Percentiles rank a stretch among this genome's conserved stretches.
These are phyloP conservation scores for Papilio protenor DNA, from an alignment of 2,888 invertebrate species.

Conservation along the genomic window DNA sequence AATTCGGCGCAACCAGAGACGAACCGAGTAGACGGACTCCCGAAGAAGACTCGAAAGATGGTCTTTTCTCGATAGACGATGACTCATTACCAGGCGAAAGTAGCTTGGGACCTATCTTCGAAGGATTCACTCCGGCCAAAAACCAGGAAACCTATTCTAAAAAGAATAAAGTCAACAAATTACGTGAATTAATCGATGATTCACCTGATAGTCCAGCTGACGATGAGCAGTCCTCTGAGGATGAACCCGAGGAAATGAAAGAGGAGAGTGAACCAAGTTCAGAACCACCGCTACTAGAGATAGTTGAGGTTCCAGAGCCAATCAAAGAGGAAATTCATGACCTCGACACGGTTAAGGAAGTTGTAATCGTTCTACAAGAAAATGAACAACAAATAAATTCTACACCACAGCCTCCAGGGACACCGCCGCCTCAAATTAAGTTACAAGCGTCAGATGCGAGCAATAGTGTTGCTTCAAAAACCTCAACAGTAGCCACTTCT, in stretches of 20 bases:
- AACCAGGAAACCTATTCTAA: slow-evolving; percentile 83
- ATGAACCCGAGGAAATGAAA: slow-evolving; percentile 70
- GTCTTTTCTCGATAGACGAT: slow-evolving; percentile 84
- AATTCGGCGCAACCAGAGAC: slow-evolving; percentile 79
- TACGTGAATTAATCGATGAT: slow-evolving; percentile 78
- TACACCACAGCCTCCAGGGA: slow-evolving; percentile 66
- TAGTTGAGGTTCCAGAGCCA: slow-evolving; percentile 57
- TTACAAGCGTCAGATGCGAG: slow-evolving; percentile 44
- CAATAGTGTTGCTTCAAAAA: slow-evolving; percentile 42
- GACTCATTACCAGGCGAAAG: slow-evolving; percentile 85
- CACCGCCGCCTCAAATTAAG: slow-evolving; percentile 60
- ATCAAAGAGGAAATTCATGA: slow-evolving; percentile 61
- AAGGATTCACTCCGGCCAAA: slow-evolving; percentile 84
- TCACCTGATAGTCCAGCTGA: slow-evolving; percentile 80
- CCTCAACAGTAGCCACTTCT: slow-evolving; percentile 34
- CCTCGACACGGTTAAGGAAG: slow-evolving; percentile 55
- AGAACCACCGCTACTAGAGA: slow-evolving; percentile 55
- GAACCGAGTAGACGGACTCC: slow-evolving; percentile 86
- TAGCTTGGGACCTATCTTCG: slow-evolving; percentile 79
- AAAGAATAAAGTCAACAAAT: slow-evolving; percentile 77
- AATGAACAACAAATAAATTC: slow-evolving; percentile 53
- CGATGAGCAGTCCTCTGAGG: slow-evolving; percentile 82
- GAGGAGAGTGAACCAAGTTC: slow-evolving; percentile 61
- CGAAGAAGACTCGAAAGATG: slow-evolving; percentile 86
- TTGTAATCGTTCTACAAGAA: slow-evolving; percentile 47